Conservation (phyloP, 2,888 invertebrate species). For the Frankliniella intonsa region DNA sequence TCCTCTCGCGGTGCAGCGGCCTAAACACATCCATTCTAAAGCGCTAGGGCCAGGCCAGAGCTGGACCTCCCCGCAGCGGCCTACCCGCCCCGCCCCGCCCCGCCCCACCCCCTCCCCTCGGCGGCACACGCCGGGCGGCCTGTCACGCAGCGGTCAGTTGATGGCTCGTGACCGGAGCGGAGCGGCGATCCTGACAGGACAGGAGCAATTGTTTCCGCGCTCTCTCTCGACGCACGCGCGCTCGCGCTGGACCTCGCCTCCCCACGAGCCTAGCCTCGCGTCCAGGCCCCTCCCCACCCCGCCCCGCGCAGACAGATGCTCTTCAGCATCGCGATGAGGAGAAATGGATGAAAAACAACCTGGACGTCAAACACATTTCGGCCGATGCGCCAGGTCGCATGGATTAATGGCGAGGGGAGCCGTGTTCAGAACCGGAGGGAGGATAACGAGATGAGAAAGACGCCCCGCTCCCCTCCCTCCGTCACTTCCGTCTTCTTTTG, state of each 20-base stretch:
- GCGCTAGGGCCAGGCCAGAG: no score
- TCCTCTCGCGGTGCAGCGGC: no score
- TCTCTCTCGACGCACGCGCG: neutral
- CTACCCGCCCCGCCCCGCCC: neutral
- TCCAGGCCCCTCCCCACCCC: neutral
- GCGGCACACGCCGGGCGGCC: neutral
- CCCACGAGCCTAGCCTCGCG: neutral
- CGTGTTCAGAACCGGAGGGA: no score
- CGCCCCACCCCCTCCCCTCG: neutral
- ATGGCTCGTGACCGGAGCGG: slow-evolving; percentile 11
- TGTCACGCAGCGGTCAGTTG: neutral
- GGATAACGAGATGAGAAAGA: no score
- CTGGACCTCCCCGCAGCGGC: no score
- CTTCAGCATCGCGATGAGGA: no score
- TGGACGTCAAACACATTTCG: no score
- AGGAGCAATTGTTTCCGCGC: slow-evolving; percentile 15
- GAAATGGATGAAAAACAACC: no score
- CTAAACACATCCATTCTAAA: neutral
- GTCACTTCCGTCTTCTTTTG: no score
- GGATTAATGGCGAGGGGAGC: no score
- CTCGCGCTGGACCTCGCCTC: neutral
- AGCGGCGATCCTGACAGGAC: slow-evolving; percentile 5
- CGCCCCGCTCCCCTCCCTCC: no score
- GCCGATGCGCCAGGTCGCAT: no score
- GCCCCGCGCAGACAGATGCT: neutral